phyloP scores from a whole-genome alignment of 2,797 vertebrate genomes.

The Coranthus polyacanthus region DNA sequence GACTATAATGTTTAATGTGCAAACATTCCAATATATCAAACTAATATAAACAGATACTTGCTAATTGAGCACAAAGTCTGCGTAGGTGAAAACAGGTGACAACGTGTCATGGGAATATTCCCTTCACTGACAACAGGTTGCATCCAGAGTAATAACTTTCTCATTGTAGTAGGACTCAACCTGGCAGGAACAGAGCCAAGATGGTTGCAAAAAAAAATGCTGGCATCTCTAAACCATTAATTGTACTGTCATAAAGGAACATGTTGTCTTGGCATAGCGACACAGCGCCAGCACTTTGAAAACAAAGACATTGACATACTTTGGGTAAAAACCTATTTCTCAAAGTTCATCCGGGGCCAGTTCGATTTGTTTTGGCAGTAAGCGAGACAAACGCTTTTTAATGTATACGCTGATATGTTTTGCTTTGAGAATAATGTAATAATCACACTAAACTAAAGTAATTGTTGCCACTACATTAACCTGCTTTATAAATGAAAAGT shows the following conservation, averaged over 20 bases:
- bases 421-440: conserved; percentile 6
- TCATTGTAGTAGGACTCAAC: background rate
- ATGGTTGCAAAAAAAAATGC: background rate
- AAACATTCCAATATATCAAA: conserved; percentile 13
- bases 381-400: conserved; percentile 2
- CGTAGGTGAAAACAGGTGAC: background rate
- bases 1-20: conserved; percentile 2
- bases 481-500: conserved; percentile 35
- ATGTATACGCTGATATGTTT: conserved; percentile 9
- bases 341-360: background rate
- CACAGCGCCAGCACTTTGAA: too few relatives aligned
- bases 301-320: too few relatives aligned
- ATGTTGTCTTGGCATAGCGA: too few relatives aligned
- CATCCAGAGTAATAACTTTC: background rate
- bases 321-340: background rate
- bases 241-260: background rate
- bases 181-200: background rate
- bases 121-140: background rate
- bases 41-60: background rate
- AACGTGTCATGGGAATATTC: background rate
- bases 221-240: background rate
- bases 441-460: conserved; percentile 51
- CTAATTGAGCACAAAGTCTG: background rate
- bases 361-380: conserved; percentile 16
- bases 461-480: conserved; percentile 44